Evolutionary conservation across 1,140 invertebrate species (phyloP), one percentile per base, ranked within the genome.

Genomic region (Phenacoccus solenopsis): DNA sequence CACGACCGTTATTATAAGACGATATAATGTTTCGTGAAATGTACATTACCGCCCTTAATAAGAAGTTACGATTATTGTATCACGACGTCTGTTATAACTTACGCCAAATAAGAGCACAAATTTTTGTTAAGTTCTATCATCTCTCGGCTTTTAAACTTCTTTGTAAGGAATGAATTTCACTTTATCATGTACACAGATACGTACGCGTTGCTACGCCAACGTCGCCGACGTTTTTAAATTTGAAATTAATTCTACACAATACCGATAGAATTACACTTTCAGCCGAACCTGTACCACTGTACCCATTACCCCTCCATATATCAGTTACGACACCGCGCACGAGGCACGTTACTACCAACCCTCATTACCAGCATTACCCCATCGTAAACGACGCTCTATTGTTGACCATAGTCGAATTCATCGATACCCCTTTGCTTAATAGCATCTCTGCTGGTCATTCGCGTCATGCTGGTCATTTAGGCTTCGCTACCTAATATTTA

Each of bases 31-130:
- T 49, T 49, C 38, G 38, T 49, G 38, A 16, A 49, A 49, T 49
- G 38, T 49, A 49, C 38, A 49, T 49, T 49, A 49, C 38, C 20
- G 20, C 38, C 38, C 20, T 49, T 49, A 49, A 49, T 49, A 49
- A 49, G 38, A 49, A 49, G 38, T 49, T 49, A 49, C 38, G 38
- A 49, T 49, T 49, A 49, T 49, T 49, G 38, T 49, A 49, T 49
- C 38, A 49, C 38, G 38, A 49, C 38, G 13, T 49, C 20, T 49
- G 38, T 49, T 49, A 49, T 49, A 49, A 49, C 38, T 49, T 49
- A 49, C 20, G 12, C 38, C 38, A n/a, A 49, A 49, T 16, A 16
- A 49, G 5, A 32, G 30, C 30, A n/a, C 38, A 2, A 49, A 49
- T 49, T 49, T 49, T 49, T 49, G 38, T 32, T 13, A 32, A 32